Evolutionary conservation across 2,797 vertebrate genomes (phyloP), one percentile per base, ranked within the genome.

Genomic region (Pachyuromys duprasi): DNA sequence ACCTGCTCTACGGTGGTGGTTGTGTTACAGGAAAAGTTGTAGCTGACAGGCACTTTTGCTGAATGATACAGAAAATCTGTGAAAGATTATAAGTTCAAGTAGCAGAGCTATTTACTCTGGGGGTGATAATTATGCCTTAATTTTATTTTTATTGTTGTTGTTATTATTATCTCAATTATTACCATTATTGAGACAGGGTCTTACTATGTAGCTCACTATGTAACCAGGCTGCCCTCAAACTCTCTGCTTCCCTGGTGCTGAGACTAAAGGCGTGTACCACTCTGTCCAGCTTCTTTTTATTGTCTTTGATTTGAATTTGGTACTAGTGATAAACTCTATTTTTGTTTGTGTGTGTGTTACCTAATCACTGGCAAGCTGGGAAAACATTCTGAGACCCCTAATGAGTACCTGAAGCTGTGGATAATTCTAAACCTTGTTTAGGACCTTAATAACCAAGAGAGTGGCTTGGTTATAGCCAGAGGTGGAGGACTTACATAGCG

Each of bases 261-360:
- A 84, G 18, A n/a, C 53, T 86, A 86, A 69, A 69, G 7, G 3
- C 12, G 8, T 53, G 20, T 5, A 18, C 15, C 28, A 20, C 20
- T 28, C 49, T 20, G 15, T n/a, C 42, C 20, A n/a, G 11, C 18
- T 84, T 67, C 62, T 24, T 49, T 95, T 89, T 76, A 36, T 84
- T 95, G 33, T 84, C 9, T 93, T 95, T 88, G 69, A 78, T 84
- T 96, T 95, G 86, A 84, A 39, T n/a, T 87, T 95, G 31, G 86
- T 39, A 76, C 14, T 26, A 49, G 18, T 80, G 17, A 86, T 18
- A 76, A 91, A 45, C 24, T 20, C 36, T 45, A 33, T 24, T 78
- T 92, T 53, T 57, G 33, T 24, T 22, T 42, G 7, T 36, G 31
- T 1, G 39, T 67, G 24, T 70, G 5, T 79, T 36, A 7, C 36